phyloP scores from a whole-genome alignment of 2,888 invertebrate species.

The Drosophila paranaensis region DNA sequence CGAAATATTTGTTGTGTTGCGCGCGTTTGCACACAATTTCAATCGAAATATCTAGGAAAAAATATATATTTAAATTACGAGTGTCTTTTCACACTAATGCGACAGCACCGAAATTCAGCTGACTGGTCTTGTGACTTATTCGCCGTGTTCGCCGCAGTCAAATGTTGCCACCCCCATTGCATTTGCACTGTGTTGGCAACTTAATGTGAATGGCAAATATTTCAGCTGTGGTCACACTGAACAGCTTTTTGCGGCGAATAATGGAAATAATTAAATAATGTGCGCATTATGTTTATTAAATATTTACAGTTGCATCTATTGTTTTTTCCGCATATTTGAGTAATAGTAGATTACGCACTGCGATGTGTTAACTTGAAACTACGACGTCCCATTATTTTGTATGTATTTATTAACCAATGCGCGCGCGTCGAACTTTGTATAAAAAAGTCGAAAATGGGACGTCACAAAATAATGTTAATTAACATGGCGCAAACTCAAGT shows the following conservation, averaged over 20 bases:
- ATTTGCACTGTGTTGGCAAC: conserved; percentile 3
- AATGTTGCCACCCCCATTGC: conserved; percentile 37
- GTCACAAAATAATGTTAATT: no score
- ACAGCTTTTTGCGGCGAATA: conserved; percentile 32
- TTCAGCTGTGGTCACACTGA: neutral
- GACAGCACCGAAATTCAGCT: conserved; percentile 83
- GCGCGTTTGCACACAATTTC: conserved; percentile 60
- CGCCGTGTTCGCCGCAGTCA: conserved; percentile 49
- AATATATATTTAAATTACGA: conserved; percentile 58
- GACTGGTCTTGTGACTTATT: conserved; percentile 85
- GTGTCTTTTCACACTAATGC: conserved; percentile 75
- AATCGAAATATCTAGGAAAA: conserved; percentile 47
- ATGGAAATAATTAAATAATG: neutral
- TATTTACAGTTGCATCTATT: neutral
- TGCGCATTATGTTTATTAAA: neutral
- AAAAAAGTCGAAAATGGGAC: no score
- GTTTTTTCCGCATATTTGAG: no score
- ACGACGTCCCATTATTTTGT: no score
- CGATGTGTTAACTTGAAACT: no score
- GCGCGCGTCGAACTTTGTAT: no score
- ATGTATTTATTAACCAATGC: no score
- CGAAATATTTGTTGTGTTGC: conserved; percentile 31
- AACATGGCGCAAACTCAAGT: no score
- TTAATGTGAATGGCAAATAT: conserved; percentile 37
- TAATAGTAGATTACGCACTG: no score